Conservation (phyloP, 2,113 vertebrate species). For the Amia ocellicauda region DNA sequence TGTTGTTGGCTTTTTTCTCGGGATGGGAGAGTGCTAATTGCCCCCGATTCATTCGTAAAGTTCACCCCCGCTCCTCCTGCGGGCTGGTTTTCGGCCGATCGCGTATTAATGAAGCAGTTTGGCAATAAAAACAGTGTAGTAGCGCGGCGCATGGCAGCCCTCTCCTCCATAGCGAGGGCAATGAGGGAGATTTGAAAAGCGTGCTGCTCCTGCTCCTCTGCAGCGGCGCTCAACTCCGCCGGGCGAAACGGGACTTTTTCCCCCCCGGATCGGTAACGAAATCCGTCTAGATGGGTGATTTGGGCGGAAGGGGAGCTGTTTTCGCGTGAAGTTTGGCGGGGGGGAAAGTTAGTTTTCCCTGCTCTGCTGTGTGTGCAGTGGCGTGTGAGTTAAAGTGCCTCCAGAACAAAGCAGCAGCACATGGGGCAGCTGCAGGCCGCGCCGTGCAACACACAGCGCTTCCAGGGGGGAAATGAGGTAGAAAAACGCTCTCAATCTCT, state of each 20-base stretch:
- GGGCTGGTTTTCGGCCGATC: conserved; percentile 10
- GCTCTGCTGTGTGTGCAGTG: neutral
- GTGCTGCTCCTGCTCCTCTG: conserved; percentile 55
- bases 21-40: conserved; percentile 30
- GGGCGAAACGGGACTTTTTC: conserved; percentile 18
- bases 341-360: neutral
- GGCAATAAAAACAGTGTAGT: conserved; percentile 44
- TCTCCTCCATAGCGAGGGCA: conserved; percentile 57
- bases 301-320: too few relatives aligned
- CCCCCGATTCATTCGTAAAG: conserved; percentile 12
- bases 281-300: too few relatives aligned
- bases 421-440: conserved; percentile 77
- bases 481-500: neutral
- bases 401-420: conserved; percentile 84
- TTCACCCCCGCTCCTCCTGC: conserved; percentile 1
- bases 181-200: conserved; percentile 85
- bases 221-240: conserved; percentile 20
- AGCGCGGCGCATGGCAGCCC: conserved; percentile 63
- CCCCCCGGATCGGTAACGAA: too few relatives aligned
- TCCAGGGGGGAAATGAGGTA: conserved; percentile 24
- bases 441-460: conserved; percentile 43
- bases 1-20: conserved; percentile 62
- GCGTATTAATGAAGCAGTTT: conserved; percentile 31
- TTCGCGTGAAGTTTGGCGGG: neutral
- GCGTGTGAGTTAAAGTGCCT: conserved; percentile 52